phyloP scores from a whole-genome alignment of 2,113 vertebrate species.

The Antechinus flavipes region DNA sequence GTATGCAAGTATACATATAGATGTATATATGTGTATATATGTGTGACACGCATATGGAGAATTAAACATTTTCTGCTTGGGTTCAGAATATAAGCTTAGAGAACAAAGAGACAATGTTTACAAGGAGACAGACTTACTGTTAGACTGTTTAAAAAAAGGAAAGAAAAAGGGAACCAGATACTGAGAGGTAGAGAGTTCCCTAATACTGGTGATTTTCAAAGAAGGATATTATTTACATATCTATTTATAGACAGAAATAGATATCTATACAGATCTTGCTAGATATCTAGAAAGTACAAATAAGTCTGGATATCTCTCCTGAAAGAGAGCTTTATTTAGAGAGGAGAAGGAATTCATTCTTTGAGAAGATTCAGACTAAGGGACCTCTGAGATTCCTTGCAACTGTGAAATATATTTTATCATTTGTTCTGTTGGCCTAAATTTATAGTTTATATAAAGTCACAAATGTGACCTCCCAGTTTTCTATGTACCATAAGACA shows the following conservation, averaged over 20 bases:
- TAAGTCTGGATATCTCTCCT: too few relatives aligned
- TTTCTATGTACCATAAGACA: constrained; percentile 44
- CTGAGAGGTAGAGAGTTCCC: background rate
- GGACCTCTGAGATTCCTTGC: constrained; percentile 26
- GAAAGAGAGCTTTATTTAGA: background rate
- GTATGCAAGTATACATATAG: too few relatives aligned
- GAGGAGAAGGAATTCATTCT: background rate
- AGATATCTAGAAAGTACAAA: background rate
- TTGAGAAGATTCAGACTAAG: background rate
- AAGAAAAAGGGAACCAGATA: background rate
- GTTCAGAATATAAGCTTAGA: background rate
- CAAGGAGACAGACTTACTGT: background rate
- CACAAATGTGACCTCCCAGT: background rate
- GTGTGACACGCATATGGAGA: background rate
- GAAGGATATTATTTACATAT: background rate
- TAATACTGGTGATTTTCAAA: background rate
- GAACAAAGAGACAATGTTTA: constrained; percentile 27
- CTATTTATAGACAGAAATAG: too few relatives aligned
- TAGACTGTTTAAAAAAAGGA: background rate
- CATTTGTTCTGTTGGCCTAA: constrained; percentile 27
- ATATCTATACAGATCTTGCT: background rate
- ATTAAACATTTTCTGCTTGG: background rate
- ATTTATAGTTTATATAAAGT: background rate
- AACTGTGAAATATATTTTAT: background rate
- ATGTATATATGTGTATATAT: too few relatives aligned